A percentile compares a stretch with the other conserved stretches of the same genome.
These are phyloP conservation scores for Rhizoglyphus robini DNA, from an alignment of 1,140 invertebrate genomes.

Conservation along the genomic window DNA sequence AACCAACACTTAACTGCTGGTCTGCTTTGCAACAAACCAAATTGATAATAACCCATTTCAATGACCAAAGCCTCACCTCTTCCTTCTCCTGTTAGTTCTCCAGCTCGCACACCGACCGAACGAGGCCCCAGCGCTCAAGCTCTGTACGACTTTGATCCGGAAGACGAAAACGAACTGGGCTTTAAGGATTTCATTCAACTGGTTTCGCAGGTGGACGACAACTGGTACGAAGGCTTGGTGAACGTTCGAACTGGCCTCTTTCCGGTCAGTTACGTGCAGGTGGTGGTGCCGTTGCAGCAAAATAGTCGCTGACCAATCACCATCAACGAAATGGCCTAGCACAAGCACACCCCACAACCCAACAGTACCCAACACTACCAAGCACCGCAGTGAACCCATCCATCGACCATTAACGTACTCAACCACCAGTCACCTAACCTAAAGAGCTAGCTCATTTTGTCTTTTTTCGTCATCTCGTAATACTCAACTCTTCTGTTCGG, in stretches of 20 bases:
- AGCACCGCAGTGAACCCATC: no score
- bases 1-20: no score
- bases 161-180: constrained; percentile 86
- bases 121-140: constrained; percentile 67
- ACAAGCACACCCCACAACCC: no score
- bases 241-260: constrained; percentile 87
- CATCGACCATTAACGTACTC: no score
- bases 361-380: no score
- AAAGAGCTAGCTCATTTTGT: no score
- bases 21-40: no score
- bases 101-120: constrained; percentile 47
- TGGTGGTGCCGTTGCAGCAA: constrained; percentile 54
- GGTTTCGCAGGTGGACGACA: constrained; percentile 87
- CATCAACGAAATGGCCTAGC: no score
- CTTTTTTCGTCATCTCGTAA: no score
- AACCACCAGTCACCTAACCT: no score
- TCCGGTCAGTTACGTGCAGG: constrained; percentile 79
- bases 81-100: constrained; percentile 78
- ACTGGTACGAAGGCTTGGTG: constrained; percentile 78
- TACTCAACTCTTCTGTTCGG: no score
- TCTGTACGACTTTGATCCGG: constrained; percentile 93
- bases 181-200: constrained; percentile 84
- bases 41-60: no score
- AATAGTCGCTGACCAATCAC: background rate
- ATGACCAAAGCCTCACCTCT: constrained; percentile 68